These are phyloP conservation scores for Plestiodon gilberti DNA, from an alignment of 2,113 vertebrate species.

Conservation along the genomic window DNA sequence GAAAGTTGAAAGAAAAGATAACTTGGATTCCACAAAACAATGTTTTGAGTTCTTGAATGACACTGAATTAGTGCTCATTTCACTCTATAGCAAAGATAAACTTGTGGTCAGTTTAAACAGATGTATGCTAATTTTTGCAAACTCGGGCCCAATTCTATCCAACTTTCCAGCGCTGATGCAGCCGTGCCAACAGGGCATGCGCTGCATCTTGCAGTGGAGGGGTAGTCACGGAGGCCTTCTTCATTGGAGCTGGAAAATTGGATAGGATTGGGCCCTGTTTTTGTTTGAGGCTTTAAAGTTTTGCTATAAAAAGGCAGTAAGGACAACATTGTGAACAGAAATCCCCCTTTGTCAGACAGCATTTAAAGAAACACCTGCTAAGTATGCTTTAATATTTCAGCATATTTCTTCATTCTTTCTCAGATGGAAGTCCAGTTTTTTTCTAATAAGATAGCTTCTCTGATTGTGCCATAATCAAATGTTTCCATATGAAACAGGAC, in stretches of 20 bases:
- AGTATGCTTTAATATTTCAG: neutral
- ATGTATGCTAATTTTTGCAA: neutral
- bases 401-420: neutral
- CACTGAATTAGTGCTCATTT: neutral
- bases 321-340: neutral
- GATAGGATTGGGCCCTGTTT: too few relatives aligned
- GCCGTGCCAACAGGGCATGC: too few relatives aligned
- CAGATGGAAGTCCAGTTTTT: neutral
- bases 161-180: too few relatives aligned
- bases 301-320: neutral
- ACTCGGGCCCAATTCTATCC: too few relatives aligned
- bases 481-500: neutral
- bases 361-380: neutral
- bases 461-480: neutral
- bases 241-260: too few relatives aligned
- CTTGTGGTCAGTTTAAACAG: neutral
- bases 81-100: neutral
- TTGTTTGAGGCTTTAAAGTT: neutral
- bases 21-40: neutral
- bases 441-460: neutral
- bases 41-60: neutral
- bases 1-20: neutral
- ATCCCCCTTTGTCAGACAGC: neutral
- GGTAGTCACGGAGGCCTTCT: too few relatives aligned
- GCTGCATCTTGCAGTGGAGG: too few relatives aligned